Evolutionary conservation across 2,797 vertebrate genomes (phyloP), one percentile per base, ranked within the genome.

Genomic region (Cynodonichthys magdalenae): DNA sequence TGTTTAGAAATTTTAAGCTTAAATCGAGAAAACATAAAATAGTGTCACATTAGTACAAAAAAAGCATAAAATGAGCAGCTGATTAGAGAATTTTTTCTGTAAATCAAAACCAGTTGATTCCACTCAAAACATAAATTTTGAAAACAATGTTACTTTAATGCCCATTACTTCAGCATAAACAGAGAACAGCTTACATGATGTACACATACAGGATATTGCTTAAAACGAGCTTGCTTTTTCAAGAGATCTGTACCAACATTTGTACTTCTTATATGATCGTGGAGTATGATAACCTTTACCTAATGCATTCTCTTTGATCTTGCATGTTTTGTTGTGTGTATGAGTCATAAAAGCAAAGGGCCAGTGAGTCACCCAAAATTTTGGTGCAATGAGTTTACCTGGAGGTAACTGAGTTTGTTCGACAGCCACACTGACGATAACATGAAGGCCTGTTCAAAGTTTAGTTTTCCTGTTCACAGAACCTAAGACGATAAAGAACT

Each of bases 331-430:
- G 71, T 60, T 77, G 58, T 56, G 50, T 44, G 46, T 53, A 15
- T 84, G 76, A 84, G 63, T 85, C 73, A 87, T 72, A 62, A 61
- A 74, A 57, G 49, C 15, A 28, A 72, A 74, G 60, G 27, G 54
- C 60, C 45, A 47, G 36, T 39, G 57, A 75, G 51, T 59, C 73
- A 80, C 54, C 55, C 53, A 53, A 75, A 63, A 58, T 36, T 74
- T 14, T 56, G 28, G 76, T 73, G 75, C 49, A 74, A 48, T 0
- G 8, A 69, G 62, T 51, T 60, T 64, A 80, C 18, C 60, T 66
- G 39, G 17, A 76, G 47, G 58, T 41, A 60, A 47, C 58, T 58
- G 57, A 3, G 2, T 55, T 77, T 69, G 74, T 66, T 77, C 72
- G 64, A 60, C 8, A 28, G 42, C 31, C 65, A 62, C 49, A 4